Percentiles rank a stretch among this genome's conserved stretches.
phyloP scores from a whole-genome alignment of 2,113 vertebrate genomes.

The Neodontobutis hainanensis region DNA sequence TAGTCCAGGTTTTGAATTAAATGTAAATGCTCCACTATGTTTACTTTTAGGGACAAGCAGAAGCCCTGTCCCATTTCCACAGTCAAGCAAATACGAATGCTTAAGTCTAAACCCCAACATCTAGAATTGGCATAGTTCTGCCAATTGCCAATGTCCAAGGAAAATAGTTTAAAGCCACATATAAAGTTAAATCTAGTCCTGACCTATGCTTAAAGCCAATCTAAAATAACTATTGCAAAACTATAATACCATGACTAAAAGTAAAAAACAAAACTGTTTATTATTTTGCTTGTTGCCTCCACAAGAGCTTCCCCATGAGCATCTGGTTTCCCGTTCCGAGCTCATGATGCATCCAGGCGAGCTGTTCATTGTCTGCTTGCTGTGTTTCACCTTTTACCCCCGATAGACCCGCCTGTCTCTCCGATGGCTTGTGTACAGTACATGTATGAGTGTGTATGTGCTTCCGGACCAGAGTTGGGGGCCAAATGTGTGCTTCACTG shows the following conservation, averaged over 20 bases:
- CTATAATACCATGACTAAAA: not conserved
- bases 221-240: not conserved
- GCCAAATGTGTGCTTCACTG: slow-evolving; percentile 31
- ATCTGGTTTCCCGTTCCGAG: not conserved
- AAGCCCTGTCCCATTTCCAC: no score
- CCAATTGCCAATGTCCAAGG: no score
- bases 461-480: slow-evolving; percentile 15
- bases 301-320: not conserved
- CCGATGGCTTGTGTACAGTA: not conserved
- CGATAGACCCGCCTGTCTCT: slow-evolving; percentile 3
- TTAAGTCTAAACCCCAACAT: no score
- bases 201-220: not conserved
- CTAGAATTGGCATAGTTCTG: no score
- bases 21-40: no score
- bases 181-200: no score
- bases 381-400: slow-evolving; percentile 24
- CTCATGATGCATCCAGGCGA: slow-evolving; percentile 9
- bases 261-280: not conserved
- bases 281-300: not conserved
- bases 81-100: no score
- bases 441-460: slow-evolving; percentile 15
- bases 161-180: no score
- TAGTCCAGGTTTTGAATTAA: no score
- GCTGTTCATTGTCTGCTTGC: slow-evolving; percentile 9
- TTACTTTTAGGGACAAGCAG: no score